Conservation (phyloP, 2,113 vertebrate genomes). For the Platysteira castanea region DNA sequence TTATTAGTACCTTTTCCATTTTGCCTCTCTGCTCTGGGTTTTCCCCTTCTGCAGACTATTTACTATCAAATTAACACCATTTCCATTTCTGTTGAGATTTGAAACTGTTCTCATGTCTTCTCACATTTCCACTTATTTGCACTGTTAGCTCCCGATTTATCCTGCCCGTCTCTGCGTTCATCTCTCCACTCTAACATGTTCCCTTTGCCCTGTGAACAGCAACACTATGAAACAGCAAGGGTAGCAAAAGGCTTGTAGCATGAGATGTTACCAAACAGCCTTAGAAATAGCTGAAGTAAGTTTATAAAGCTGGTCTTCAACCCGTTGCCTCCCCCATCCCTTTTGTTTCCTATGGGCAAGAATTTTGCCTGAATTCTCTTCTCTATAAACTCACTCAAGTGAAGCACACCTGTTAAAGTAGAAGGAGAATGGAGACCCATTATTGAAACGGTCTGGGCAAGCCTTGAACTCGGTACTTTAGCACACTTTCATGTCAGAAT, state of each 20-base stretch:
- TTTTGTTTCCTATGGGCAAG: background rate
- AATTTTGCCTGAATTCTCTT: background rate
- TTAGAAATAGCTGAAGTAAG: background rate
- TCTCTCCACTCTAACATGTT: background rate
- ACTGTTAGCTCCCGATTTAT: background rate
- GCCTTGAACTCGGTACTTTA: background rate
- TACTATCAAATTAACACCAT: background rate
- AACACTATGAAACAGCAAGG: background rate
- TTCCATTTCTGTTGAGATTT: background rate
- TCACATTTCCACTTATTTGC: background rate
- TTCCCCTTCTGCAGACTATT: background rate
- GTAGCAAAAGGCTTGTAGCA: background rate
- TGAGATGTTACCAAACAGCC: background rate
- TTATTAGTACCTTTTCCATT: background rate
- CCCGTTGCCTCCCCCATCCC: background rate
- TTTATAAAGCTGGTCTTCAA: background rate
- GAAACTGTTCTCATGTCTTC: background rate
- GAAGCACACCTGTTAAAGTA: background rate
- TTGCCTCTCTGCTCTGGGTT: background rate
- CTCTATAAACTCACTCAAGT: background rate
- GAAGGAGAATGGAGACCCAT: background rate
- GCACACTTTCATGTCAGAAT: background rate
- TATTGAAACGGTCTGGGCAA: background rate
- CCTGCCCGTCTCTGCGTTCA: background rate
- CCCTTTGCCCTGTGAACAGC: background rate